Evolutionary conservation across 1,140 invertebrate species (phyloP), one percentile per base, ranked within the genome.

Genomic region (Bacillus rossius): DNA sequence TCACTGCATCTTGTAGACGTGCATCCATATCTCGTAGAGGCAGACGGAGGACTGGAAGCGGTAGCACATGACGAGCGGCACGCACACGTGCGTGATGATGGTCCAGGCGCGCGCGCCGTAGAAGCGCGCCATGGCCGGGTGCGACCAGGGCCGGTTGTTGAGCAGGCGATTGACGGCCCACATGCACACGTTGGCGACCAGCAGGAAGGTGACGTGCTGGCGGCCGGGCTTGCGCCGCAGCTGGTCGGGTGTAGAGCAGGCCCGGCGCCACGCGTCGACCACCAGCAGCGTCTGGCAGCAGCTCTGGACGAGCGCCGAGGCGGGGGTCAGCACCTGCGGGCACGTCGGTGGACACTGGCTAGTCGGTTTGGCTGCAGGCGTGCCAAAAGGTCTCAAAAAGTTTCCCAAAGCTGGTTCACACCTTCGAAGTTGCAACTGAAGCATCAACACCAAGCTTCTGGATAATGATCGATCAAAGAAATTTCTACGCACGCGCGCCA

Each of bases 61-160:
- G 71, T 87, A 89, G 71, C 87, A 89, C 26, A 89, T 86, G 14
- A 84, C 77, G 2, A 89, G 75, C 1, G 87, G 87, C 62, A 86
- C 84, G 8, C 83, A 84, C 2, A 87, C 77, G 63, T 87, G 83
- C 1, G 81, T 85, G 40, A 89, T 87, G 22, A 89, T 81, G 29
- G 84, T 86, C 87, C 87, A 89, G 0, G 77, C 84, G 83, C 78
- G 87, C 55, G 79, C 78, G 47, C 82, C 84, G 64, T 80, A 85
- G 67, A 85, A 85, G 38, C 81, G 71, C 69, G 85, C 78, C 71
- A 85, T 78, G 22, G 80, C 68, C 0, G 84, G 84, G 73, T 84
- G 83, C 52, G 81, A 82, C 57, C 84, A 81, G 1, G 82, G 79
- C 60, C 82, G 68, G 29, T 80, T 76, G 56, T 85, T 86, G 67